phyloP scores from a whole-genome alignment of 1,140 invertebrate species.

The Aphelinus certus region DNA sequence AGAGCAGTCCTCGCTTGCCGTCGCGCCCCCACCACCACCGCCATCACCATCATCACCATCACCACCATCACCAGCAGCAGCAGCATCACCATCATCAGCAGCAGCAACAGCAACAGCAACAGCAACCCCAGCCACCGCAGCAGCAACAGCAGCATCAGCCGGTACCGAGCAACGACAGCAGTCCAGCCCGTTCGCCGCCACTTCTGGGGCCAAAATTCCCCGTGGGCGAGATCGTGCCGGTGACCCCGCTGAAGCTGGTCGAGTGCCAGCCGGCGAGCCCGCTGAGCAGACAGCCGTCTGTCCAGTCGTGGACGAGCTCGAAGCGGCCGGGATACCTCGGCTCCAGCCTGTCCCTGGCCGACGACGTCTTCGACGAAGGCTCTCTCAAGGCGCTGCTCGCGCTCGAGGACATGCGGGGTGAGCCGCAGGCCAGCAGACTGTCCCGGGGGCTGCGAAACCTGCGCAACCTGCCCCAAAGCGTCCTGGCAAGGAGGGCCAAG shows the following conservation, averaged over 20 bases:
- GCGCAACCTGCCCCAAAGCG: slow-evolving; percentile 67
- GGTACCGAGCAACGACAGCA: neutral
- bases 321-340: neutral
- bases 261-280: slow-evolving; percentile 31
- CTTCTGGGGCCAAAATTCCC: slow-evolving; percentile 46
- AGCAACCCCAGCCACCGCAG: neutral
- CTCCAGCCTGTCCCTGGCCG: slow-evolving; percentile 51
- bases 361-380: slow-evolving; percentile 54
- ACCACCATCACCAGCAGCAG: neutral
- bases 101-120: neutral
- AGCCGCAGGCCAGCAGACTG: slow-evolving; percentile 62
- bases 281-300: slow-evolving; percentile 39
- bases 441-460: slow-evolving; percentile 67
- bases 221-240: slow-evolving; percentile 36
- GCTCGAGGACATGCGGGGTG: slow-evolving; percentile 69
- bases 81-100: neutral
- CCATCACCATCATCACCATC: slow-evolving; percentile 30
- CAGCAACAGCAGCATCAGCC: slow-evolving; percentile 1
- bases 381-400: slow-evolving; percentile 64
- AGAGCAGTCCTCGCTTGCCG: slow-evolving; percentile 51
- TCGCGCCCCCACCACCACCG: slow-evolving; percentile 37
- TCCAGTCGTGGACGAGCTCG: slow-evolving; percentile 38
- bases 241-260: slow-evolving; percentile 41
- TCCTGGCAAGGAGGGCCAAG: slow-evolving; percentile 65
- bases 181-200: slow-evolving; percentile 42